These are phyloP conservation scores for Lacanobia oleracea DNA, from an alignment of 2,888 invertebrate genomes.

Conservation along the genomic window DNA sequence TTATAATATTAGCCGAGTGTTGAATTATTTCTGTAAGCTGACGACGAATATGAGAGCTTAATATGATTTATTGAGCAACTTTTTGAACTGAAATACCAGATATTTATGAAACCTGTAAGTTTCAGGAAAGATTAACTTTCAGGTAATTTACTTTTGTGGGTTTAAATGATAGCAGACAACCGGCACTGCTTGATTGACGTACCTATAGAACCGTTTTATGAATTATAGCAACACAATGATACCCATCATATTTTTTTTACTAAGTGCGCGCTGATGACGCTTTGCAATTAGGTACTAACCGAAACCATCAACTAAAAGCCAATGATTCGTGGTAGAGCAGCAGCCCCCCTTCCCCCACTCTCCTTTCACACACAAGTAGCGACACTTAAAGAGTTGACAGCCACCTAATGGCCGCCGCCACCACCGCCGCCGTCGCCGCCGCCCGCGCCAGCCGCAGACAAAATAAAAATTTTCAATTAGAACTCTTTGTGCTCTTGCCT, in stretches of 20 bases:
- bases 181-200: no score
- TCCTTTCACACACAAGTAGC: constrained; percentile 24
- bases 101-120: no score
- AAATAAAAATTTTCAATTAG: constrained; percentile 19
- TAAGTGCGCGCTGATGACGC: neutral
- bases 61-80: neutral
- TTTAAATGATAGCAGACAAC: no score
- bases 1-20: neutral
- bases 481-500: neutral
- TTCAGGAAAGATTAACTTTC: no score
- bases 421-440: constrained; percentile 16
- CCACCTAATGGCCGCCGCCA: constrained; percentile 68
- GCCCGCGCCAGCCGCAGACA: constrained; percentile 37
- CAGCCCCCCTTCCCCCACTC: constrained; percentile 10
- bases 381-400: constrained; percentile 64
- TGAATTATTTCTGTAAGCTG: neutral
- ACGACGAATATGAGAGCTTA: neutral
- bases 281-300: neutral
- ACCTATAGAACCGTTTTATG: no score
- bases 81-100: neutral
- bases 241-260: no score
- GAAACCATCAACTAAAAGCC: constrained; percentile 62
- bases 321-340: constrained; percentile 60
- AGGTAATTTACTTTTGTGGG: no score
- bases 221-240: no score